These are phyloP conservation scores for Zingel zingel DNA, from an alignment of 2,113 vertebrate genomes.

Conservation along the genomic window DNA sequence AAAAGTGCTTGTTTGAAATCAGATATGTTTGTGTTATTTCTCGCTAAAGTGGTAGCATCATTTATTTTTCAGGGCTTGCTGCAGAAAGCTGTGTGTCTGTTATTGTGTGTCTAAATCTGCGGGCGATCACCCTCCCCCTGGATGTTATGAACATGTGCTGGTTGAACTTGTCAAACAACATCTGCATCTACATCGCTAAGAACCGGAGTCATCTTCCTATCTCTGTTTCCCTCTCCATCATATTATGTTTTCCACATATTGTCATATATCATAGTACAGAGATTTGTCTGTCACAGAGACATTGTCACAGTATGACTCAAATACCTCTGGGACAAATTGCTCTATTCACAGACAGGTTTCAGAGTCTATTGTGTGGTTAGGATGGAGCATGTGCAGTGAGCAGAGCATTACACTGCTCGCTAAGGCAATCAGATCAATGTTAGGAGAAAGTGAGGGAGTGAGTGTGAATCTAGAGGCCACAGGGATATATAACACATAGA, in stretches of 20 bases:
- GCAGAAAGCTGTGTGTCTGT: slow-evolving; percentile 8
- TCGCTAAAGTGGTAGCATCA: background rate
- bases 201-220: slow-evolving; percentile 28
- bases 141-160: slow-evolving; percentile 21
- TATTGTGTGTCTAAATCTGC: background rate
- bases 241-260: slow-evolving; percentile 12
- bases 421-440: slow-evolving; percentile 60
- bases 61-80: background rate
- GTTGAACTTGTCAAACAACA: slow-evolving; percentile 70
- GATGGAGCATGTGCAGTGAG: slow-evolving; percentile 15
- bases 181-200: slow-evolving; percentile 43
- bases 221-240: background rate
- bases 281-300: background rate
- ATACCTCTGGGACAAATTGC: background rate
- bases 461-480: slow-evolving; percentile 53
- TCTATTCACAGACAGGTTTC: slow-evolving; percentile 18
- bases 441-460: slow-evolving; percentile 31
- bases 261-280: background rate
- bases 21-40: background rate
- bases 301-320: slow-evolving; percentile 15
- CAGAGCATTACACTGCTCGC: background rate
- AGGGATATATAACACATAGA: slow-evolving; percentile 32
- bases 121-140: background rate
- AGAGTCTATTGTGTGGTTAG: background rate
- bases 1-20: background rate